A percentile compares a stretch with the other conserved stretches of the same genome.
Evolutionary conservation across 2,888 invertebrate species (phyloP).

Genomic region (Autographa gamma): DNA sequence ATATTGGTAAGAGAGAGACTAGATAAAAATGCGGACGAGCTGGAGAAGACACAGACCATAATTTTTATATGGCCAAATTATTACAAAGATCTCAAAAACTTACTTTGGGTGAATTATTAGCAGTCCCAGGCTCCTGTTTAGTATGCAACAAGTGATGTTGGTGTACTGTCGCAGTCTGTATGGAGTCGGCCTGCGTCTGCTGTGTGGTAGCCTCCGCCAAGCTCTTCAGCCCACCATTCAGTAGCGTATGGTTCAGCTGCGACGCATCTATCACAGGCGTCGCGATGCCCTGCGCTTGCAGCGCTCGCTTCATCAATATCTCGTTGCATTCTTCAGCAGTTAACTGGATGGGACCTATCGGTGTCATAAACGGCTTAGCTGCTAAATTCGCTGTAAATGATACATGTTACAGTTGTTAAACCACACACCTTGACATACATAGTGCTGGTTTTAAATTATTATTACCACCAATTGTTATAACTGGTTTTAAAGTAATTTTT

Average conservation of each 20-base stretch:
- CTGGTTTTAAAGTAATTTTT: not conserved
- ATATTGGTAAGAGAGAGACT: no score
- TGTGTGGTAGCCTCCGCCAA: conserved; percentile 79
- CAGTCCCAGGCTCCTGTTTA: conserved; percentile 89
- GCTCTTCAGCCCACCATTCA: conserved; percentile 83
- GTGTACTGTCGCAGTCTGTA: conserved; percentile 78
- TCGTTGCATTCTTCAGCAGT: conserved; percentile 94
- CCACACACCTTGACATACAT: not conserved
- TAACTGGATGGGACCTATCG: conserved; percentile 92
- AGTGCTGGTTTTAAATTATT: not conserved
- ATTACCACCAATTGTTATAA: not conserved
- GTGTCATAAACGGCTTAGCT: conserved; percentile 91
- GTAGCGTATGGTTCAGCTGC: conserved; percentile 81
- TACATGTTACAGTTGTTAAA: conserved; percentile 12
- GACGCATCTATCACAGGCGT: conserved; percentile 86
- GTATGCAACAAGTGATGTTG: conserved; percentile 86
- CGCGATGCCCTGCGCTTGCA: conserved; percentile 90
- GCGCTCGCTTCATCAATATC: conserved; percentile 93
- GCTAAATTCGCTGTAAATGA: conserved; percentile 80
- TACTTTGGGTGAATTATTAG: conserved; percentile 88
- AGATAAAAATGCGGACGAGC: no score
- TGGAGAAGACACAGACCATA: no score
- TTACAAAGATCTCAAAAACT: conserved; percentile 45
- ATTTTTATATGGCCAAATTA: no score
- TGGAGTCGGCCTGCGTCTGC: conserved; percentile 76